Evolutionary conservation across 2,888 invertebrate genomes (phyloP).

Genomic region (Trissolcus japonicus): DNA sequence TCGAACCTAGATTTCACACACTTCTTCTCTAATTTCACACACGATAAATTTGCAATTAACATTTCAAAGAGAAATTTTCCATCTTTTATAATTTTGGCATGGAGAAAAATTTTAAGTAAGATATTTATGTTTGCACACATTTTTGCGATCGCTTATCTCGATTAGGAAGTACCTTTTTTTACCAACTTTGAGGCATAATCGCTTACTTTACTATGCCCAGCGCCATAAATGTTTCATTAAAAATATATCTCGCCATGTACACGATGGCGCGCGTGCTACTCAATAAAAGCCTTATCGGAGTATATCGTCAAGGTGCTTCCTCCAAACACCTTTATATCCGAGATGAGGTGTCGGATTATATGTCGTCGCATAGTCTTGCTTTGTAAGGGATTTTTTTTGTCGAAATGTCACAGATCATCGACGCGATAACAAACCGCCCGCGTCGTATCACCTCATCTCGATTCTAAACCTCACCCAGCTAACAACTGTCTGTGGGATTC

Average conservation of each 20-base stretch:
- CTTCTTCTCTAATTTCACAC: too few species aligned
- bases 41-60: too few species aligned
- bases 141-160: too few species aligned
- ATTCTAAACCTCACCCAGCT: conserved; percentile 65
- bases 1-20: too few species aligned
- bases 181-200: not conserved
- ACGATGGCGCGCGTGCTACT: conserved; percentile 39
- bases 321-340: conserved; percentile 59
- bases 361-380: conserved; percentile 59
- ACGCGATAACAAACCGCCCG: conserved; percentile 65
- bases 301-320: conserved; percentile 50
- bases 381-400: conserved; percentile 58
- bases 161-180: too few species aligned
- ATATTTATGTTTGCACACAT: too few species aligned
- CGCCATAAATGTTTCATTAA: conserved; percentile 50
- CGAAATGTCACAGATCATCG: conserved; percentile 68
- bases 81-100: too few species aligned
- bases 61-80: too few species aligned
- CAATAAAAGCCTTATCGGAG: conserved; percentile 54
- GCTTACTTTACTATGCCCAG: not conserved
- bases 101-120: too few species aligned
- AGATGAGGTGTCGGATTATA: conserved; percentile 61
- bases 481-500: conserved; percentile 62
- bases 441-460: conserved; percentile 63
- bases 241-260: conserved; percentile 33